These are phyloP conservation scores for Brachionus angularis DNA, from an alignment of 1,140 invertebrate species.

Conservation along the genomic window DNA sequence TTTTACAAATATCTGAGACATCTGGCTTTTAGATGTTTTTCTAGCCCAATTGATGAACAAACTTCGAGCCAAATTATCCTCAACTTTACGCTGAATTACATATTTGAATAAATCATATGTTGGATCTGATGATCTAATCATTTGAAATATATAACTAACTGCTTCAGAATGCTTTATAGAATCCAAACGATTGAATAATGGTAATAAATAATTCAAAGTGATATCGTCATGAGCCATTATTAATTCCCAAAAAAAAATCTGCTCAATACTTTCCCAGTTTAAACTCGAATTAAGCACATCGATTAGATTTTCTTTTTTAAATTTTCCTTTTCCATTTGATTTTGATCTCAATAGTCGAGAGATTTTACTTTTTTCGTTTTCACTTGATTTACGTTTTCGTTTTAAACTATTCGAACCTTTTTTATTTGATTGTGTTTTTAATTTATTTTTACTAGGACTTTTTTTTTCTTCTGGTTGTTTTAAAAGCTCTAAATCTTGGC, in stretches of 20 bases:
- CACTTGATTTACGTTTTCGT: constrained; percentile 26
- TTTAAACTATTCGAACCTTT: neutral
- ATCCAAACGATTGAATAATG: constrained; percentile 21
- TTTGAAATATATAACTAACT: constrained; percentile 37
- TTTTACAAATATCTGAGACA: constrained; percentile 36
- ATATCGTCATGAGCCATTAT: constrained; percentile 6
- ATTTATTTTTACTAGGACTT: constrained; percentile 1
- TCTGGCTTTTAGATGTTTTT: constrained; percentile 1
- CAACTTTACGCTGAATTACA: constrained; percentile 18
- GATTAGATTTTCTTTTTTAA: constrained; percentile 3
- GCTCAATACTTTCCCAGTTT: constrained; percentile 30
- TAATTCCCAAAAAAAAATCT: constrained; percentile 39
- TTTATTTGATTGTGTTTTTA: constrained; percentile 1
- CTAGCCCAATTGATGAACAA: constrained; percentile 27
- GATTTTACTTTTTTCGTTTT: constrained; percentile 5
- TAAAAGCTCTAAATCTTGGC: constrained; percentile 4
- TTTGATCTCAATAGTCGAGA: neutral
- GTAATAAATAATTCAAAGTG: constrained; percentile 21
- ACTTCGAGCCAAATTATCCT: constrained; percentile 3
- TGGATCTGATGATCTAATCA: constrained; percentile 19
- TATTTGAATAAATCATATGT: constrained; percentile 15
- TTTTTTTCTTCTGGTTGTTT: constrained; percentile 33
- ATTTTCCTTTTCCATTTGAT: neutral
- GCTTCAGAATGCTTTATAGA: constrained; percentile 20
- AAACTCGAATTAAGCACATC: constrained; percentile 29